phyloP scores from a whole-genome alignment of 2,797 vertebrate genomes.

The Darevskia nairensis region DNA sequence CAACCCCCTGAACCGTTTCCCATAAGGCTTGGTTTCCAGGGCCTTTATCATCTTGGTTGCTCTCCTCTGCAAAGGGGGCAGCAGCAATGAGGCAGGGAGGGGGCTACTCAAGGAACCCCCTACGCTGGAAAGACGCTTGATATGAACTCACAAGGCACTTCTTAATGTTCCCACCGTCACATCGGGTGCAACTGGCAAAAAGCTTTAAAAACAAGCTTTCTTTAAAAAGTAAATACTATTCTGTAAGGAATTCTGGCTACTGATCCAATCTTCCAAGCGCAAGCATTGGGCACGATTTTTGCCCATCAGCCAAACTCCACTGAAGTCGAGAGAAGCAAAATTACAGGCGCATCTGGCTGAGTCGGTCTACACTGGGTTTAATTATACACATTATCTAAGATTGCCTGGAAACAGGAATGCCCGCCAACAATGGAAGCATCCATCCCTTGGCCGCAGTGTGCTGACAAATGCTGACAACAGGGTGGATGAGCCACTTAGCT shows the following conservation, averaged over 20 bases:
- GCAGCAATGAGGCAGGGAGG: no score
- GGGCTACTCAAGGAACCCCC: no score
- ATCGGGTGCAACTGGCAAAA: neutral
- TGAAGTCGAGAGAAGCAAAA: neutral
- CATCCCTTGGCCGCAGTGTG: neutral
- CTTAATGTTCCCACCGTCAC: neutral
- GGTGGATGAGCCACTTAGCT: neutral
- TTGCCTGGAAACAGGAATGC: constrained; percentile 7
- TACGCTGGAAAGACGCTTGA: neutral
- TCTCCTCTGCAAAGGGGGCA: no score
- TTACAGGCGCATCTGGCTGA: neutral
- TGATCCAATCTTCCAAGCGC: no score
- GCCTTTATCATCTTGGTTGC: no score
- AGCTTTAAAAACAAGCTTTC: neutral
- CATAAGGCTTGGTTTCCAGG: no score
- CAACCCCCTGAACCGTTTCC: no score
- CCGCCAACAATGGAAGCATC: neutral
- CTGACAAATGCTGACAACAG: neutral
- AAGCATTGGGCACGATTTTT: neutral
- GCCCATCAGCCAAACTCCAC: neutral
- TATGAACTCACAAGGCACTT: neutral
- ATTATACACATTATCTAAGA: neutral
- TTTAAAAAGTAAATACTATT: neutral
- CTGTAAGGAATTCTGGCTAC: neutral
- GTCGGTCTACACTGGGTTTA: neutral